Conservation (phyloP, 2,113 vertebrate species). For the Chloropsis cyanopogon region DNA sequence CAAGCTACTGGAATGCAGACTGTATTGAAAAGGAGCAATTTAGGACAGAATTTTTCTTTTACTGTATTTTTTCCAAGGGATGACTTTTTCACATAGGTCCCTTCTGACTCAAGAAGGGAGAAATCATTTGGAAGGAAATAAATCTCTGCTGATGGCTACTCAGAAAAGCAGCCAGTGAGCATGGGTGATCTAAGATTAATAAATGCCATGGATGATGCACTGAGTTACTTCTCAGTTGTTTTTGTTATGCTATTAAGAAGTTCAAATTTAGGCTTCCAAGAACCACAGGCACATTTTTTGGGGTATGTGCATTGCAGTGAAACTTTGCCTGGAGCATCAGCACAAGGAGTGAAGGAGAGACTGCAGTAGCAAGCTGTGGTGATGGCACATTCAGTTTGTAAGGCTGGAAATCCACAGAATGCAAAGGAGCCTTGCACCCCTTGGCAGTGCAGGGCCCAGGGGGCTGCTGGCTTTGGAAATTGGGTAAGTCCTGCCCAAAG, state of each 20-base stretch:
- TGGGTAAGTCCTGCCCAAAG: background rate
- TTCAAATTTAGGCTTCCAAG: background rate
- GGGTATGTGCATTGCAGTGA: background rate
- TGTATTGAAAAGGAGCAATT: slow-evolving; percentile 48
- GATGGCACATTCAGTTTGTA: rapidly evolving
- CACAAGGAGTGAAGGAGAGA: background rate
- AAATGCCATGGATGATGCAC: slow-evolving; percentile 14
- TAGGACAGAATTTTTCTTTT: background rate
- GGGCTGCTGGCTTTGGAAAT: background rate
- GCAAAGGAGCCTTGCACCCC: background rate
- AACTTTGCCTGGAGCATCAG: background rate
- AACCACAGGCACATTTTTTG: background rate
- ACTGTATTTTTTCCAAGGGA: slow-evolving; percentile 39
- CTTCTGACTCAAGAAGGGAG: background rate
- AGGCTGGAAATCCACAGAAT: background rate
- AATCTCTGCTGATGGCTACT: slow-evolving; percentile 4
- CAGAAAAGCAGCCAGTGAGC: background rate
- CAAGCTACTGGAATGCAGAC: slow-evolving; percentile 1
- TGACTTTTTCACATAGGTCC: background rate
- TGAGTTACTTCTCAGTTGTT: background rate
- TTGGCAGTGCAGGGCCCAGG: background rate
- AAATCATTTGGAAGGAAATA: slow-evolving; percentile 15
- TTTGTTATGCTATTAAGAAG: slow-evolving; percentile 34
- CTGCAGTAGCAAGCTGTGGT: background rate
- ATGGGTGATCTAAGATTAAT: slow-evolving; percentile 24